These are phyloP conservation scores for Bubo scandiacus DNA, from an alignment of 2,113 vertebrate genomes.

Conservation along the genomic window DNA sequence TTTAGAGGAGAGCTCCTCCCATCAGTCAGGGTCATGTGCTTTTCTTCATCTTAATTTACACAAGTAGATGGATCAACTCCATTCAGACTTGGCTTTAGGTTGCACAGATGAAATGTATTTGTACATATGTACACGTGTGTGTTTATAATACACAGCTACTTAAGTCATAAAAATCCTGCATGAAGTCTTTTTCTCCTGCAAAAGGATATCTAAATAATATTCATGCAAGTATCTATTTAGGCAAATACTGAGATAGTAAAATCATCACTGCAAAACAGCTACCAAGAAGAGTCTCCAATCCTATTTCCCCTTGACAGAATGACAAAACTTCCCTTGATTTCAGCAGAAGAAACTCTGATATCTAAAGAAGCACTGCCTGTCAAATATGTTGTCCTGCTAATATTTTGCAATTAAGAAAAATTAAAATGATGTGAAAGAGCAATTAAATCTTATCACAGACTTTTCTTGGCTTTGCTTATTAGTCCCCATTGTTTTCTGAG, in stretches of 20 bases:
- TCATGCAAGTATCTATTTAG: not conserved
- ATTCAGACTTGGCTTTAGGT: not conserved
- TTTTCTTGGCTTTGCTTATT: not conserved
- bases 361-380: not conserved
- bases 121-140: accelerated
- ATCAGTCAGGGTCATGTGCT: not conserved
- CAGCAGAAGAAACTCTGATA: not conserved
- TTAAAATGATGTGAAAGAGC: not conserved
- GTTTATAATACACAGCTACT: not conserved
- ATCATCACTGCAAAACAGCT: not conserved
- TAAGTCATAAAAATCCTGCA: not conserved
- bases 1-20: not conserved
- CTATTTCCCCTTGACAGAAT: not conserved
- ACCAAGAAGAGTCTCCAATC: not conserved
- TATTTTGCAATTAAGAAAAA: not conserved
- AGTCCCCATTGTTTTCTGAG: not conserved
- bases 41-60: not conserved
- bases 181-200: not conserved
- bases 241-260: not conserved
- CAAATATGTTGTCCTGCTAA: not conserved
- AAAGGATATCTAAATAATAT: not conserved
- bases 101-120: not conserved
- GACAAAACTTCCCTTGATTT: not conserved
- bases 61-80: not conserved
- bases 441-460: not conserved